These are phyloP conservation scores for Recurvirostra avosetta DNA, from an alignment of 2,113 vertebrate species.

Conservation along the genomic window DNA sequence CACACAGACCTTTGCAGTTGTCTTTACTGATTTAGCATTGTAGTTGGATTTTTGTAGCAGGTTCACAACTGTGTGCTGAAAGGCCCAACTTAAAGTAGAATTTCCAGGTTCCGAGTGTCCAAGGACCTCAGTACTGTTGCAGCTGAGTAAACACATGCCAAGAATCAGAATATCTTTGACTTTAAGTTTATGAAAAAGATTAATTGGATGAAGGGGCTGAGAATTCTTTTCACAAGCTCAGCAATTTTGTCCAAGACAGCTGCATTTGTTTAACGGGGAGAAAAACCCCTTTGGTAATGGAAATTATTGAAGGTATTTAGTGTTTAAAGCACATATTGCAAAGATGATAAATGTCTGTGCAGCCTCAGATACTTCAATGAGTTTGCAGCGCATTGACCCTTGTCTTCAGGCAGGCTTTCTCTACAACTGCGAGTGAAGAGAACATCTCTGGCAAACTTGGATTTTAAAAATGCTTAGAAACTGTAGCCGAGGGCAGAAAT, in stretches of 20 bases:
- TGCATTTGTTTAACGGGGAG: constrained; percentile 17
- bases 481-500: not conserved
- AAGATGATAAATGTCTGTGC: constrained; percentile 37
- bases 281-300: constrained; percentile 27
- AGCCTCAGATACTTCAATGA: not conserved
- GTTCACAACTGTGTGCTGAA: not conserved
- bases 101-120: not conserved
- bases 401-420: not conserved
- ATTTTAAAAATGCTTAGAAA: constrained; percentile 15
- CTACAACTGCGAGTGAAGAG: not conserved
- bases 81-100: not conserved
- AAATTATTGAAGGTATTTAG: constrained; percentile 19
- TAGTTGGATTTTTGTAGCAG: not conserved
- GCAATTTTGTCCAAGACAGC: not conserved
- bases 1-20: not conserved
- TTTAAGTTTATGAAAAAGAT: not conserved
- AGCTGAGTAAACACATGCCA: not conserved
- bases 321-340: not conserved
- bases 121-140: not conserved
- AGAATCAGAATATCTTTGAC: not conserved
- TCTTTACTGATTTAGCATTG: not conserved
- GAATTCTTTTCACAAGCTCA: not conserved
- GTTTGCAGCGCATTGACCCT: not conserved
- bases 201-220: not conserved
- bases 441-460: not conserved